phyloP scores from a whole-genome alignment of 2,797 vertebrate genomes.

The Salmo trutta region DNA sequence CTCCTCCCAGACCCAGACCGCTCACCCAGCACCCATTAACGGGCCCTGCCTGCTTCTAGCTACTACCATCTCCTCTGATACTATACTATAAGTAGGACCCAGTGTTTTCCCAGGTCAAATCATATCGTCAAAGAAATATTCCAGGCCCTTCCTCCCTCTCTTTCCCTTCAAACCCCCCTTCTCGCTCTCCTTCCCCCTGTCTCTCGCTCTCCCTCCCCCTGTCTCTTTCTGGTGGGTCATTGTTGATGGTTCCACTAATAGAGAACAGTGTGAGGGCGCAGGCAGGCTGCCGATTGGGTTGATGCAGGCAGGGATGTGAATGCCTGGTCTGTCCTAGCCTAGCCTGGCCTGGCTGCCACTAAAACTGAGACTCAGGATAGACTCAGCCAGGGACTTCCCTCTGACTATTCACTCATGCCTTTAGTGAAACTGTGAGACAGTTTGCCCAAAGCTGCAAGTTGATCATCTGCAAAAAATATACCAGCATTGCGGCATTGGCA shows the following conservation, averaged over 20 bases:
- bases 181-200: too few species aligned
- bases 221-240: conserved; percentile 21
- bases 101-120: neutral
- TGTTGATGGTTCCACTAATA: conserved; percentile 36
- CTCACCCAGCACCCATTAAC: conserved; percentile 2
- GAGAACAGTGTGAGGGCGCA: conserved; percentile 20
- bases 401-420: neutral
- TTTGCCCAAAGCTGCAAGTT: conserved; percentile 15
- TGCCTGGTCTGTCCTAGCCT: neutral
- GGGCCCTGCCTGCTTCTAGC: too few species aligned
- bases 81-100: neutral
- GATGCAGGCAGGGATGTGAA: conserved; percentile 18
- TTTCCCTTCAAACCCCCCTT: too few species aligned
- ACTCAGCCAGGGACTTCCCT: neutral
- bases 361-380: conserved; percentile 7
- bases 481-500: neutral
- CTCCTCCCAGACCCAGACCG: neutral
- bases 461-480: neutral
- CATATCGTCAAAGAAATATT: too few species aligned
- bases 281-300: conserved; percentile 2
- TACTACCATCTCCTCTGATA: neutral
- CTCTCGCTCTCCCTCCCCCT: neutral
- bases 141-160: too few species aligned
- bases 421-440: neutral
- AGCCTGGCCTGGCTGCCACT: neutral